Percentiles rank a stretch among this genome's conserved stretches.
Evolutionary conservation across 2,888 invertebrate species (phyloP).

Genomic region (Drosophila heteroneura): DNA sequence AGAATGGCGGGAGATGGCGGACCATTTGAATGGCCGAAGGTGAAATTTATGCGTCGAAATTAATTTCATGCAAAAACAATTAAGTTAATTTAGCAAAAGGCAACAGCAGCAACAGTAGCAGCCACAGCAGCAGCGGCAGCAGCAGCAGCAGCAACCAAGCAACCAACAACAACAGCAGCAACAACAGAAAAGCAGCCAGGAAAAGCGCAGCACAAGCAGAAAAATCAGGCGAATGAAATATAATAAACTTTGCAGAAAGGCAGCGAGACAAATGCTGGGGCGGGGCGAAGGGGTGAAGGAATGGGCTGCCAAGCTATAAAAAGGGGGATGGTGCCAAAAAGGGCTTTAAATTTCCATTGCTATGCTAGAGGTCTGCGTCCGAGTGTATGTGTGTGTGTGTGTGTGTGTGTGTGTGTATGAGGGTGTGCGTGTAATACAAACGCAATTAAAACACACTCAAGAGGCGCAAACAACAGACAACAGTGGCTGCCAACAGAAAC

Average conservation of each 20-base stretch:
- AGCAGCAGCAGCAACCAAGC: slow-evolving; percentile 1
- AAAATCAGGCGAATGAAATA: slow-evolving; percentile 79
- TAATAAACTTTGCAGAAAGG: slow-evolving; percentile 69
- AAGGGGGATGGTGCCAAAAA: slow-evolving; percentile 36
- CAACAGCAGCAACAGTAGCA: slow-evolving; percentile 19
- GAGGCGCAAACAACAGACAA: slow-evolving; percentile 77
- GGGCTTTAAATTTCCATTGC: slow-evolving; percentile 77
- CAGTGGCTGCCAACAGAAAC: slow-evolving; percentile 37
- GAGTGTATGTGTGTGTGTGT: slow-evolving; percentile 8
- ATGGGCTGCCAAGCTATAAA: slow-evolving; percentile 50
- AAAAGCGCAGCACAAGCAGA: slow-evolving; percentile 73
- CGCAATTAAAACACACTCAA: slow-evolving; percentile 81
- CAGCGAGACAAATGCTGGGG: slow-evolving; percentile 3
- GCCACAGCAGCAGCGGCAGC: slow-evolving; percentile 8
- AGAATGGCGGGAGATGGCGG: background rate
- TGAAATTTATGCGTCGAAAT: slow-evolving; percentile 79
- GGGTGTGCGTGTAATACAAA: slow-evolving; percentile 77
- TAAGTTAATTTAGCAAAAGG: slow-evolving; percentile 79
- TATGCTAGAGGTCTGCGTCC: slow-evolving; percentile 21
- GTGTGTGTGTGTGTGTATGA: slow-evolving; percentile 29
- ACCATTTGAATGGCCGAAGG: slow-evolving; percentile 62
- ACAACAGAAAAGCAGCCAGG: slow-evolving; percentile 12
- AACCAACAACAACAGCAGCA: slow-evolving; percentile 16
- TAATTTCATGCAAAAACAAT: slow-evolving; percentile 82
- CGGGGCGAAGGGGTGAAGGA: background rate